phyloP scores from a whole-genome alignment of 2,797 vertebrate genomes.

The Cottoperca gobio region DNA sequence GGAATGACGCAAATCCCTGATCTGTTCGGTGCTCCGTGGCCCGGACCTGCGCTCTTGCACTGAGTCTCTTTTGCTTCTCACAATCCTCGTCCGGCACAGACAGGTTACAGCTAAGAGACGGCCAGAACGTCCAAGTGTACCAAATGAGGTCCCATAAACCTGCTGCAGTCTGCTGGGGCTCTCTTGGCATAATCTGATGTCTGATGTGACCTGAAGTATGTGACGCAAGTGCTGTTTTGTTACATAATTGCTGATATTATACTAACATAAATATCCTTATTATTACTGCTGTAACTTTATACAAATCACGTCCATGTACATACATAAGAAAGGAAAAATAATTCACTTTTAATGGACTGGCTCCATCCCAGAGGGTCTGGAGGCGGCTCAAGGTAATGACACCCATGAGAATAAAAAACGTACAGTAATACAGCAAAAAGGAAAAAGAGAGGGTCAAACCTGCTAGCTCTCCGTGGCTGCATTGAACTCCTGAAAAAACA shows the following conservation, averaged over 20 bases:
- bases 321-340: background rate
- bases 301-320: background rate
- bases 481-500: too few relatives aligned
- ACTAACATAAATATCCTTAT: background rate
- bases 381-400: too few relatives aligned
- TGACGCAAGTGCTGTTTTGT: conserved; percentile 19
- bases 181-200: conserved; percentile 14
- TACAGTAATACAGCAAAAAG: too few relatives aligned
- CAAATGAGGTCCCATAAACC: conserved; percentile 29
- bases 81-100: conserved; percentile 47
- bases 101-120: conserved; percentile 38
- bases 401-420: too few relatives aligned
- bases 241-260: conserved; percentile 19
- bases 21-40: conserved; percentile 48
- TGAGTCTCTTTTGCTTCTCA: conserved; percentile 49
- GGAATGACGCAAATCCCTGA: conserved; percentile 77
- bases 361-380: too few relatives aligned
- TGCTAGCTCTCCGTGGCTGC: too few relatives aligned
- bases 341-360: too few relatives aligned
- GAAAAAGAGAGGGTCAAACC: too few relatives aligned
- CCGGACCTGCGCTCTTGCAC: conserved; percentile 62
- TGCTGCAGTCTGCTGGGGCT: conserved; percentile 13
- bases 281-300: background rate
- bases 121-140: background rate
- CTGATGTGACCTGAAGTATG: conserved; percentile 12